Evolutionary conservation across 2,113 vertebrate genomes (phyloP).

Genomic region (Poecile atricapillus): DNA sequence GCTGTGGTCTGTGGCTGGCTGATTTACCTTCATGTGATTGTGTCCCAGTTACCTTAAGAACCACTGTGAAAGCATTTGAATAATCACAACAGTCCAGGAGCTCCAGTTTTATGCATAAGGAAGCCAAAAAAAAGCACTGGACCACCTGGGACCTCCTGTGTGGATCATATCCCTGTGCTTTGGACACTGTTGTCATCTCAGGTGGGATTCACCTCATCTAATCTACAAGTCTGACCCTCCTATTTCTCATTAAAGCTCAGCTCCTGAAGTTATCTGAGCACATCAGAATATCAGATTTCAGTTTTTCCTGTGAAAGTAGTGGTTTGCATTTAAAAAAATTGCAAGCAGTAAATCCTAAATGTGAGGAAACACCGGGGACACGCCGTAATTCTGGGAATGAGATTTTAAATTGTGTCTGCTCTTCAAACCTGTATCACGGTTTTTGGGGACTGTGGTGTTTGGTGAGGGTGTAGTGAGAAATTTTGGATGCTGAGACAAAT

Average conservation of each 20-base stretch:
- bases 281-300: background rate
- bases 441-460: background rate
- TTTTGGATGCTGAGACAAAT: background rate
- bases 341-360: background rate
- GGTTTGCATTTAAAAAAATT: background rate
- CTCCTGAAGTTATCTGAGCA: background rate
- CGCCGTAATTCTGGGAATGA: background rate
- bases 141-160: fast-evolving
- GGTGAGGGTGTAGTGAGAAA: background rate
- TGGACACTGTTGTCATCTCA: background rate
- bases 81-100: background rate
- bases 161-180: background rate
- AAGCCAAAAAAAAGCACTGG: background rate
- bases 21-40: background rate
- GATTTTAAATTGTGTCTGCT: background rate
- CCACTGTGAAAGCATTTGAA: background rate
- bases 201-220: background rate
- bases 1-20: background rate
- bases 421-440: background rate
- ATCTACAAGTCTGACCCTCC: background rate
- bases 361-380: background rate
- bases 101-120: background rate
- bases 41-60: background rate
- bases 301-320: background rate
- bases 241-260: background rate